A percentile compares a stretch with the other conserved stretches of the same genome.
Evolutionary conservation across 1,140 invertebrate genomes (phyloP).

Genomic region (Metopolophium dirhodum): DNA sequence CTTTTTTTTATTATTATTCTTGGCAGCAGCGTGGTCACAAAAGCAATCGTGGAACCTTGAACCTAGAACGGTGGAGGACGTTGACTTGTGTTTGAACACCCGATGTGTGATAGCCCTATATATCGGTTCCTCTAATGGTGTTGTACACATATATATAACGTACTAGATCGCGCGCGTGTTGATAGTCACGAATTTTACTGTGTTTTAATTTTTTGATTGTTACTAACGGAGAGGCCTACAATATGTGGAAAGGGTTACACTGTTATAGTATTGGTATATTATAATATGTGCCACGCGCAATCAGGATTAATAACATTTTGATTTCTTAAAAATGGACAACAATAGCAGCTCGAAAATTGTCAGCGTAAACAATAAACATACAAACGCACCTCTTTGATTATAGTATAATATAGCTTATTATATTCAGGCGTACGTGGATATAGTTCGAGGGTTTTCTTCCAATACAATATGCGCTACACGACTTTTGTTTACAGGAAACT

Average conservation of each 20-base stretch:
- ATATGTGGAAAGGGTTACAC: neutral
- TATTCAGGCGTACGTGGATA: slow-evolving; percentile 23
- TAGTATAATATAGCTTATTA: slow-evolving; percentile 35
- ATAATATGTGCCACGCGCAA: slow-evolving; percentile 39
- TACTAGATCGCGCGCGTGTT: neutral
- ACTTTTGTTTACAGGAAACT: slow-evolving; percentile 48
- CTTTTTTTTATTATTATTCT: slow-evolving; percentile 34
- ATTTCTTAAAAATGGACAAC: slow-evolving; percentile 50
- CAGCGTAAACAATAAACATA: slow-evolving; percentile 48
- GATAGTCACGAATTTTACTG: slow-evolving; percentile 32
- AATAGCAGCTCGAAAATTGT: slow-evolving; percentile 51
- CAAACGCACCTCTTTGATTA: slow-evolving; percentile 47
- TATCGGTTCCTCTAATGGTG: slow-evolving; percentile 42
- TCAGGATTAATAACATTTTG: slow-evolving; percentile 49
- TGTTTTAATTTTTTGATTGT: slow-evolving; percentile 39
- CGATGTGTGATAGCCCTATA: slow-evolving; percentile 44
- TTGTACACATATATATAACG: neutral
- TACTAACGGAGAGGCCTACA: neutral
- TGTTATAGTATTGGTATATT: slow-evolving; percentile 21
- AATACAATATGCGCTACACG: slow-evolving; percentile 45
- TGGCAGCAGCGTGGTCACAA: slow-evolving; percentile 27
- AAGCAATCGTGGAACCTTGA: slow-evolving; percentile 54
- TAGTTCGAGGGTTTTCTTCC: slow-evolving; percentile 36
- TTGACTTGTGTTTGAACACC: slow-evolving; percentile 53
- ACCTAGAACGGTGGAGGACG: slow-evolving; percentile 33